Base-by-base conservation (phyloP, 1,140 invertebrate genomes). In the Panagrolaimus sp. region DNA sequence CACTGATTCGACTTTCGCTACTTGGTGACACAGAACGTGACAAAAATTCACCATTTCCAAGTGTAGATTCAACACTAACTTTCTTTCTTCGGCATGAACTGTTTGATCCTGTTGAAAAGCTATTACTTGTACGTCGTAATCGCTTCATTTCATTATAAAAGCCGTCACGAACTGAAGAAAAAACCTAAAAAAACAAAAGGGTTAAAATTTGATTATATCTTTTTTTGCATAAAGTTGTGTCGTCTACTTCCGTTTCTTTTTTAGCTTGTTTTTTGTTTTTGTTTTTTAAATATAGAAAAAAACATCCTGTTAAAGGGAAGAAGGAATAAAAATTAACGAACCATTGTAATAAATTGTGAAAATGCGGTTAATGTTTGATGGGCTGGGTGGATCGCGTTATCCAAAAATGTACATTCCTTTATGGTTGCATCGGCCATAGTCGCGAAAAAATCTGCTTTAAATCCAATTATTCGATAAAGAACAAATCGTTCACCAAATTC, bases 371-470 rank as follows among this genome's bases (percentile, higher is more conserved):
- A 63, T 24, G 82, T 80, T 32, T 62, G 67, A 70, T 79, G 73
- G 1, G 75, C 71, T 21, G 81, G 81, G 69, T 80, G 78, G 24
- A 80, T 82, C 14, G 78, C 78, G 28, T 74, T 78, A 63, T 80
- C 78, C 7, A 81, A 44, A n/a, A 82, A 69, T 12, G 68, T 64
- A 43, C 76, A 73, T 65, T 81, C 78, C 46, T 69, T 82, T 52
- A 81, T 82, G 43, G 79, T 82, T 14, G 81, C 68, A 63, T 80
- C 78, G 24, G 78, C 79, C n/a, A 80, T 21, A 4, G 69, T 43
- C 14, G 82, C 62, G 62, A 83, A 82, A 58, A 83, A 81, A 47
- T 80, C 78, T 21, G 79, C 72, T 70, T 81, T 83, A 71, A 80
- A 80, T 32, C 82, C 78, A 9, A 67, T 21, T 17, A 65, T 8